A percentile compares a stretch with the other conserved stretches of the same genome.
phyloP scores from a whole-genome alignment of 2,797 vertebrate genomes.

The Esox lucius region DNA sequence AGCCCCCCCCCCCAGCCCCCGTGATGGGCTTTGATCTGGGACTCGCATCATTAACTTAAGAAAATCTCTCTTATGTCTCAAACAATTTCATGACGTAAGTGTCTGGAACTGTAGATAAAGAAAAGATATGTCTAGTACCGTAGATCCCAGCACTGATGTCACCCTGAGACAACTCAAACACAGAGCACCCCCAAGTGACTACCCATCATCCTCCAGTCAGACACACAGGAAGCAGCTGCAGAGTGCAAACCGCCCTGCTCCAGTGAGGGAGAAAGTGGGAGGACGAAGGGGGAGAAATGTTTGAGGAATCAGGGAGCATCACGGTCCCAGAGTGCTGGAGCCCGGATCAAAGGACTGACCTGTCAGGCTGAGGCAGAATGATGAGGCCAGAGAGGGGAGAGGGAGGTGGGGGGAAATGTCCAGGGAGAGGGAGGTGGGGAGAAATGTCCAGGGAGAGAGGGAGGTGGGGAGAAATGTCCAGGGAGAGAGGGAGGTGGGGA shows the following conservation, averaged over 20 bases:
- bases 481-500: no score
- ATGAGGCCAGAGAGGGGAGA: not conserved
- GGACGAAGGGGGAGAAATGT: not conserved
- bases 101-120: no score
- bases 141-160: no score
- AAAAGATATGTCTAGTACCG: no score
- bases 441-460: not conserved
- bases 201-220: conserved; percentile 40
- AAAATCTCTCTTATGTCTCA: not conserved
- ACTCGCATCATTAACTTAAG: not conserved
- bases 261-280: conserved; percentile 20
- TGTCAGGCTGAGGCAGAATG: conserved; percentile 26
- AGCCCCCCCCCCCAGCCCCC: no score
- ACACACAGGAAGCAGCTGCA: conserved; percentile 48
- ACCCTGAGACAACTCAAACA: conserved; percentile 19
- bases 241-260: not conserved
- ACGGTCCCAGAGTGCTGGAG: conserved; percentile 32
- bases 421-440: no score
- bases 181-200: conserved; percentile 36
- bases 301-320: conserved; percentile 37
- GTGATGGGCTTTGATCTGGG: no score
- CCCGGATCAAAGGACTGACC: conserved; percentile 42
- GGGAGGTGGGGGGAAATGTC: no score
- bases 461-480: no score
- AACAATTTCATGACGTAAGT: not conserved